Percentiles rank a stretch among this genome's conserved stretches.
These are phyloP conservation scores for Linepithema humile DNA, from an alignment of 1,140 invertebrate species.

Conservation along the genomic window DNA sequence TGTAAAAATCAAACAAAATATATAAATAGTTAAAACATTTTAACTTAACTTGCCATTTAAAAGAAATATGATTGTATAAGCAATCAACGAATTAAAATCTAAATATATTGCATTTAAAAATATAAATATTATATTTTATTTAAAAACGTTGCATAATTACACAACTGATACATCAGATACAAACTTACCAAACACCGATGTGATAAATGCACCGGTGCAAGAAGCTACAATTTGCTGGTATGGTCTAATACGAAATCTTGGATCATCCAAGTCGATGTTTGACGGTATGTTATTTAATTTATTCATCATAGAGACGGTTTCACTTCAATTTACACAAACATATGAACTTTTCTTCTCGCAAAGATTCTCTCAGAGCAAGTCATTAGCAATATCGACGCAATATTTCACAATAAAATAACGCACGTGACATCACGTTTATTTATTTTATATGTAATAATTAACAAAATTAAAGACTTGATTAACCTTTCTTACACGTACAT, in stretches of 20 bases:
- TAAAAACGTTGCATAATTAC: neutral
- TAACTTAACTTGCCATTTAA: neutral
- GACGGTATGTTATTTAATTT: constrained; percentile 35
- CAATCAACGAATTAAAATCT: neutral
- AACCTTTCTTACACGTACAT: neutral
- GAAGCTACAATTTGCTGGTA: constrained; percentile 95
- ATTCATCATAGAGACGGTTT: constrained; percentile 42
- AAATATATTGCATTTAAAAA: neutral
- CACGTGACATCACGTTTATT: neutral
- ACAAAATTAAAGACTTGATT: neutral
- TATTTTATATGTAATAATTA: constrained; percentile 10
- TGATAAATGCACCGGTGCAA: constrained; percentile 94
- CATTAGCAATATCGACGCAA: neutral
- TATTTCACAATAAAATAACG: neutral
- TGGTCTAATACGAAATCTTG: constrained; percentile 91
- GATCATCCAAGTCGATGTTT: constrained; percentile 87
- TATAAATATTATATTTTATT: neutral
- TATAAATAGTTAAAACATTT: constrained; percentile 25
- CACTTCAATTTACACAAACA: neutral
- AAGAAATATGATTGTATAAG: neutral
- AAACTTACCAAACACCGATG: constrained; percentile 93
- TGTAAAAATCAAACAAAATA: constrained; percentile 83
- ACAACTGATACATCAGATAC: neutral
- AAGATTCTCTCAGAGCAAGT: neutral
- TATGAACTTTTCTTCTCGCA: neutral